Base-by-base conservation (phyloP, 2,797 vertebrate species). In the Aulostomus chinensis region DNA sequence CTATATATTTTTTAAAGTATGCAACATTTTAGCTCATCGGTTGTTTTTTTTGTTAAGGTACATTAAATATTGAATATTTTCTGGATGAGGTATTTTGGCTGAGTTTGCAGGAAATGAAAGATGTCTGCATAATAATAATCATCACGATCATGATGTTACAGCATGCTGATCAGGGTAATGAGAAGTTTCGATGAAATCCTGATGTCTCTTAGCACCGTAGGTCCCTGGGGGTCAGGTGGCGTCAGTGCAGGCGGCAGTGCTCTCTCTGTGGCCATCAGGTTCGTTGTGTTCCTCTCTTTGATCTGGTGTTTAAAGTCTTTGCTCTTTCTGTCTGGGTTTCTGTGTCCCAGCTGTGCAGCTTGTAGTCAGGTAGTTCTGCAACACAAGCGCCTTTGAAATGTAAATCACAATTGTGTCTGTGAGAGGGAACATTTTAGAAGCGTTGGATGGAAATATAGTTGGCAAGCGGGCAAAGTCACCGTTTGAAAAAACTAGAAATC, bases 341-440 rank as follows among this genome's bases (percentile, higher is more conserved):
- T n/a, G 24, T 62, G 59, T 81, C 56, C 65, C 49, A 63, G 22
- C 63, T 61, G 70, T 66, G 59, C 59, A 59, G 58, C 61, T 42
- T 66, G 54, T 61, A 58, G 50, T 58, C 62, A 68, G 56, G 65
- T 66, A 75, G 47, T 72, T 67, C 28, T 53, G 43, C 58, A 54
- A 58, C 41, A 68, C 63, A 52, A 54, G 7, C 56, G 31, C 29
- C 59, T 83, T 83, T 83, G 74, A 81, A 73, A 77, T 79, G 64
- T 38, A 79, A 84, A 84, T 75, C 11, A 11, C n/a, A 22, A 2
- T 6, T 33, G 12, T 40, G 16, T 34, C 12, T 33, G 16, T 38
- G 11, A 15, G 11, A 15, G 9, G 15, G 18, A 28, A 7, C 12
- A 2, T 49, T 43, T 48, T 37, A 11, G 6, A 35, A 37, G 18